Percentiles rank a stretch among this genome's conserved stretches.
These are phyloP conservation scores for Spinus pinus DNA, from an alignment of 2,797 vertebrate species.

Conservation along the genomic window DNA sequence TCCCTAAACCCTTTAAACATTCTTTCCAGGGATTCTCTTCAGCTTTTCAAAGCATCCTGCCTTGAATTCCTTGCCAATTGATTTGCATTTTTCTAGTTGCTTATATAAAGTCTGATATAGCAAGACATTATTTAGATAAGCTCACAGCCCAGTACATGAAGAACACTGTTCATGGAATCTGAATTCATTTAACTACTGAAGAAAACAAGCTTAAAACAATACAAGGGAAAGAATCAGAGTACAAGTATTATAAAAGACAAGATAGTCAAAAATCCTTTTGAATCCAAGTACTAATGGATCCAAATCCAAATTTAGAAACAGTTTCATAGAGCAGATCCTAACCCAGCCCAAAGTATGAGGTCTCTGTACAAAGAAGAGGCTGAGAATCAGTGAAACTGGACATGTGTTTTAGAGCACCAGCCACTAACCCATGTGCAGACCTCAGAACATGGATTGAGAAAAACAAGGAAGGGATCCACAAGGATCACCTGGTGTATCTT, in stretches of 20 bases:
- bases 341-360: not conserved
- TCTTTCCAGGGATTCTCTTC: not conserved
- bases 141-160: not conserved
- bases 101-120: not conserved
- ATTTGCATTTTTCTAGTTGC: not conserved
- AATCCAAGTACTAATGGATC: not conserved
- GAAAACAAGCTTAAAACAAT: not conserved
- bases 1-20: not conserved
- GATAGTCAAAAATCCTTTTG: not conserved
- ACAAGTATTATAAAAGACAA: not conserved
- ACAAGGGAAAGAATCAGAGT: not conserved
- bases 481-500: not conserved
- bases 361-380: not conserved
- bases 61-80: not conserved
- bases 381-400: not conserved
- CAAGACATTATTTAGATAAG: not conserved
- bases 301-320: not conserved
- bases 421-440: not conserved
- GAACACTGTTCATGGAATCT: not conserved
- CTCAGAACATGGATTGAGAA: accelerated
- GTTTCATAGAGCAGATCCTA: accelerated
- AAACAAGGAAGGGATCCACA: not conserved
- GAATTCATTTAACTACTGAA: not conserved
- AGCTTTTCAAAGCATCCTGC: not conserved
- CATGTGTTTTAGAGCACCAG: not conserved